Evolutionary conservation across 2,797 vertebrate genomes (phyloP).

Genomic region (Smutsia gigantea): DNA sequence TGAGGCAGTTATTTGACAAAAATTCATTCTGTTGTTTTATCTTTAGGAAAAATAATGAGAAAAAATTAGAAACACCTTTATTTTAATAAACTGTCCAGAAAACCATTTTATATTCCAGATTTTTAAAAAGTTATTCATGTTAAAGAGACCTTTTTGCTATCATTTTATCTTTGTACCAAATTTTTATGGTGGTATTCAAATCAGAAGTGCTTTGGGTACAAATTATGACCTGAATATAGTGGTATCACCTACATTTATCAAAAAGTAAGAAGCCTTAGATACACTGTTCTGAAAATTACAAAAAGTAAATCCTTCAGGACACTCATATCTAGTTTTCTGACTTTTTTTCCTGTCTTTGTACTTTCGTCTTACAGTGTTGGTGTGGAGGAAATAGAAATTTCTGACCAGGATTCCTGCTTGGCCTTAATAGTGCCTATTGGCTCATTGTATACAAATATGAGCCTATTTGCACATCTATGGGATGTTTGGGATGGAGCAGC

Average conservation of each 20-base stretch:
- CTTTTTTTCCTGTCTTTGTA: not conserved
- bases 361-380: not conserved
- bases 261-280: not conserved
- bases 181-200: not conserved
- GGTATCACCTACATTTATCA: not conserved
- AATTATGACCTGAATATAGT: not conserved
- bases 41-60: not conserved
- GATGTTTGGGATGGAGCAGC: too few species aligned
- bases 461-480: too few species aligned
- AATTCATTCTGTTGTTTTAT: not conserved
- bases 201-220: not conserved
- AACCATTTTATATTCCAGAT: not conserved
- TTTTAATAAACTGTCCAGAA: not conserved
- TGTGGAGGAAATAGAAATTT: too few species aligned
- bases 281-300: not conserved
- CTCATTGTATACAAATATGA: too few species aligned
- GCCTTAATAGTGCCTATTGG: too few species aligned
- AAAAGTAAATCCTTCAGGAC: not conserved
- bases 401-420: too few species aligned
- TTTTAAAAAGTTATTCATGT: not conserved
- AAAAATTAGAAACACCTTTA: not conserved
- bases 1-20: not conserved
- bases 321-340: not conserved
- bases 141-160: not conserved
- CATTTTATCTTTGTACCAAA: not conserved